Percentiles rank a stretch among this genome's conserved stretches.
These are phyloP conservation scores for Gadopsis bispinosus DNA, from an alignment of 2,797 vertebrate genomes.

Conservation along the genomic window DNA sequence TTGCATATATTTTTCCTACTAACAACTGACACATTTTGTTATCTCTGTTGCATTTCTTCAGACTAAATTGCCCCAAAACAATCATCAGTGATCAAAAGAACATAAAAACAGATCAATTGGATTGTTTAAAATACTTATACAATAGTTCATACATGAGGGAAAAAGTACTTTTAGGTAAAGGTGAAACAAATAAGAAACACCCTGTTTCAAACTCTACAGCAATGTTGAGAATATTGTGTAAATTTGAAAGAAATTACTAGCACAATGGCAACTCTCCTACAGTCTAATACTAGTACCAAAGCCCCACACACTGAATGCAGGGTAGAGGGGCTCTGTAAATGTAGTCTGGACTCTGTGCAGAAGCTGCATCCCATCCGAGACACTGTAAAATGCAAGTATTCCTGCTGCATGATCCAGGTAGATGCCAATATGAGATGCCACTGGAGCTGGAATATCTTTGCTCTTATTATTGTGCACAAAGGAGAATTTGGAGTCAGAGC, in stretches of 20 bases:
- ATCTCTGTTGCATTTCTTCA: background rate
- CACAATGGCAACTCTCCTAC: slow-evolving; percentile 32
- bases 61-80: background rate
- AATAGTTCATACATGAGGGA: background rate
- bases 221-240: slow-evolving; percentile 2
- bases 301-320: slow-evolving; percentile 88
- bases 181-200: slow-evolving; percentile 1
- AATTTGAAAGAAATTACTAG: background rate
- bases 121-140: background rate
- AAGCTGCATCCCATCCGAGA: slow-evolving; percentile 83
- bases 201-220: background rate
- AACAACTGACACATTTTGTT: background rate
- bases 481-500: slow-evolving; percentile 82
- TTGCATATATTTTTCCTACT: background rate
- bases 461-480: slow-evolving; percentile 85
- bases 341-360: slow-evolving; percentile 81
- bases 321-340: slow-evolving; percentile 85
- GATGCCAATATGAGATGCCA: slow-evolving; percentile 80
- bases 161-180: background rate
- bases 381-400: slow-evolving; percentile 83
- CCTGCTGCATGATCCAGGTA: slow-evolving; percentile 84
- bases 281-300: slow-evolving; percentile 78
- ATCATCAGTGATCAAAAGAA: slow-evolving; percentile 9
- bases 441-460: slow-evolving; percentile 70
- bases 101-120: background rate